Evolutionary conservation across 2,113 vertebrate species (phyloP), one percentile per base, ranked within the genome.

Genomic region (Lepisosteus osseus): DNA sequence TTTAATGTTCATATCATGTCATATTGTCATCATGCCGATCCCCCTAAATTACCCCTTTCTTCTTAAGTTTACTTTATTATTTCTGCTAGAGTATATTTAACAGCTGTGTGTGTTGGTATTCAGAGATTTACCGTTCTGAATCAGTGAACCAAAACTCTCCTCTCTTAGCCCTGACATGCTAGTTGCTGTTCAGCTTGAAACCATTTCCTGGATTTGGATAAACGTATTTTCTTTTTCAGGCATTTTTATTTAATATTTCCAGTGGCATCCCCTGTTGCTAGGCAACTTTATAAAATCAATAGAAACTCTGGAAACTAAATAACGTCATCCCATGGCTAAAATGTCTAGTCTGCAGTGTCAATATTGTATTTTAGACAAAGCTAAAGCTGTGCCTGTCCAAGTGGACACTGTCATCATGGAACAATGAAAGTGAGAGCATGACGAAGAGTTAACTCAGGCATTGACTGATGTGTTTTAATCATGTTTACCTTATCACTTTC

Each of bases 291-390:
- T 7, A 43, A 61, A 70, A 59, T 61, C 68, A 29, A 70, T 70
- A 61, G 40, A 70, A 44, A n/a, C 68, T 42, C 54, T 69, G 67
- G 67, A 69, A 69, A 69, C 44, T 56, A 56, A 69, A 69, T 57
- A 57, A 56, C 56, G 55, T 69, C 68, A 69, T 69, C 12, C 56
- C 68, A 43, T 54, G 68, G 29, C 68, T 69, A 57, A 42, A 43
- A 59, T 69, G 68, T 44, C 55, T 59, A 45, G 54, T 15, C 68
- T 6, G 8, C 55, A 61, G 68, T 69, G 68, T 69, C 68, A 69
- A 69, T 69, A 69, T 69, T 69, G n/a, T 43, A 40, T 64, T 64
- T 64, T 17, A 41, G 8, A 64, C 17, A 1, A 29, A 29, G 17
- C 15, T 2, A 64, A 9, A 43, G 56, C 55, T 61, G 68, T 42